A percentile compares a stretch with the other conserved stretches of the same genome.
Evolutionary conservation across 2,888 invertebrate genomes (phyloP).

Genomic region (Eupithecia subumbrata): DNA sequence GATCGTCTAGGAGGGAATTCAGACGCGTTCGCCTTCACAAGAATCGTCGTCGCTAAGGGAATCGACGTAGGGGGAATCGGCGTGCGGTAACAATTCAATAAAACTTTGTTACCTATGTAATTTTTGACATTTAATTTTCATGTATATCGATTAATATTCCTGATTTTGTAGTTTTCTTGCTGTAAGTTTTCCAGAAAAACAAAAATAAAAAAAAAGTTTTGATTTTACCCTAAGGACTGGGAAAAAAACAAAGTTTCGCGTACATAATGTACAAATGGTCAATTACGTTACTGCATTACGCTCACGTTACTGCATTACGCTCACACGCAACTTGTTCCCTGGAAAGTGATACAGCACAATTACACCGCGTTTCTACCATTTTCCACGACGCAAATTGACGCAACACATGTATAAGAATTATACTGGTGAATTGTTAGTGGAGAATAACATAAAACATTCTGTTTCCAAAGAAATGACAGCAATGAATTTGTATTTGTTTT

Average conservation of each 20-base stretch:
- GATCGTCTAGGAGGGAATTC: too few species aligned
- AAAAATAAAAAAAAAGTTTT: not conserved
- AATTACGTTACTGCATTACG: not conserved
- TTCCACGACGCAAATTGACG: slow-evolving; percentile 39
- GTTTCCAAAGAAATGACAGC: not conserved
- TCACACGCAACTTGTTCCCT: slow-evolving; percentile 23
- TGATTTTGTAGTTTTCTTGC: too few species aligned
- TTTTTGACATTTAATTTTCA: too few species aligned
- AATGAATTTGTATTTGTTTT: too few species aligned
- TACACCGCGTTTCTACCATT: slow-evolving; percentile 52
- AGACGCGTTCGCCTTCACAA: too few species aligned
- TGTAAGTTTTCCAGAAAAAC: too few species aligned
- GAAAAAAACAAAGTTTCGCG: not conserved
- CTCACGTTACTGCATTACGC: slow-evolving; percentile 8
- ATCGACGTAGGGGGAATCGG: too few species aligned
- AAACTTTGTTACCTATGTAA: too few species aligned
- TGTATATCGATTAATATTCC: too few species aligned
- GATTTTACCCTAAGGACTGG: not conserved
- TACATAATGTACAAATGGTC: slow-evolving; percentile 1
- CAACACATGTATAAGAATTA: slow-evolving; percentile 13
- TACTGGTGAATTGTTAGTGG: not conserved
- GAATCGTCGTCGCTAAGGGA: too few species aligned
- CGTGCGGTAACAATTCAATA: too few species aligned
- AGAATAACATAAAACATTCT: not conserved
- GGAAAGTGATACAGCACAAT: slow-evolving; percentile 55